Percentiles rank a stretch among this genome's conserved stretches.
phyloP scores from a whole-genome alignment of 2,113 vertebrate genomes.

The Oenanthe oenanthe region DNA sequence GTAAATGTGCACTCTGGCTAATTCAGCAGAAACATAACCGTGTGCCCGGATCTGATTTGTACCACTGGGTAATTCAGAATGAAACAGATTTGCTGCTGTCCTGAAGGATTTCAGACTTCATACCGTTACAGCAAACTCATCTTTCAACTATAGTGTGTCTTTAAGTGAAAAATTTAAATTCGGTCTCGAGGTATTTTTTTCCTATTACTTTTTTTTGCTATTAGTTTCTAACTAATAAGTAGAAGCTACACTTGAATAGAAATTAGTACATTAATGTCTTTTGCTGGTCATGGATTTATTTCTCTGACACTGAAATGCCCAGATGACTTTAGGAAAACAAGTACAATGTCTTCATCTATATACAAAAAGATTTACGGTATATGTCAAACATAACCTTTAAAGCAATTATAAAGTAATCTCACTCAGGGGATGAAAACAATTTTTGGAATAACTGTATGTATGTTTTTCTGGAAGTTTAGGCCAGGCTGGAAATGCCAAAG shows the following conservation, averaged over 20 bases:
- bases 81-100: background rate
- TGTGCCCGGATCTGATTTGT: background rate
- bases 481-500: background rate
- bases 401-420: slow-evolving; percentile 17
- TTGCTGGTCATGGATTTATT: background rate
- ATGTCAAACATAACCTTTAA: slow-evolving; percentile 51
- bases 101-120: background rate
- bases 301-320: background rate
- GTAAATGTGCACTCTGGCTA: slow-evolving; percentile 1
- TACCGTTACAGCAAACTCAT: background rate
- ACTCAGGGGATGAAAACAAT: slow-evolving; percentile 11
- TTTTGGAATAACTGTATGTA: slow-evolving; percentile 17
- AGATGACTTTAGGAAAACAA: slow-evolving; percentile 17
- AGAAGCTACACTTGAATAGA: background rate
- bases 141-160: background rate
- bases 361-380: background rate
- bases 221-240: background rate
- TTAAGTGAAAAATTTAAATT: background rate
- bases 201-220: background rate
- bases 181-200: background rate
- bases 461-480: slow-evolving; percentile 8
- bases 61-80: background rate
- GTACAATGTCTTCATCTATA: background rate
- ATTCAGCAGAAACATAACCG: background rate
- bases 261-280: background rate